Evolutionary conservation across 2,113 vertebrate genomes (phyloP).

Genomic region (Gasterosteus aculeatus): DNA sequence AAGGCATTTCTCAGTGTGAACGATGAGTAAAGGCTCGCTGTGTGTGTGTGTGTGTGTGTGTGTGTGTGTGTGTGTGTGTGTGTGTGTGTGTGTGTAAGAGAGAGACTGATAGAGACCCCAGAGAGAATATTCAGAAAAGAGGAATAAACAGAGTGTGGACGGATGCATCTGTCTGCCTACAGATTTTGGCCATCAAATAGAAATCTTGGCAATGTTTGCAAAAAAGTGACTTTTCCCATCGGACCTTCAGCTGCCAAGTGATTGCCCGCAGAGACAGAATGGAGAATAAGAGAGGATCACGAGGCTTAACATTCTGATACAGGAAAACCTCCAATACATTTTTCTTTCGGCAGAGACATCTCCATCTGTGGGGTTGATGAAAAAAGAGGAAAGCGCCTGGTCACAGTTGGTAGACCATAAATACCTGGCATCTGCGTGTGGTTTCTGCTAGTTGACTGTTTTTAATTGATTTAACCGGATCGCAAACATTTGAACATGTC

Average conservation of each 20-base stretch:
- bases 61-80: constrained; percentile 37
- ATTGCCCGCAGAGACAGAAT: constrained; percentile 53
- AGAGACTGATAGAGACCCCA: constrained; percentile 24
- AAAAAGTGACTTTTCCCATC: constrained; percentile 60
- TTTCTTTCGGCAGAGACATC: constrained; percentile 32
- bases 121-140: constrained; percentile 42
- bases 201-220: constrained; percentile 67
- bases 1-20: constrained; percentile 72
- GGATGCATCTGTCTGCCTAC: constrained; percentile 62
- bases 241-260: constrained; percentile 56
- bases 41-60: constrained; percentile 30
- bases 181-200: constrained; percentile 62
- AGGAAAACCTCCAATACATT: constrained; percentile 35
- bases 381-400: background rate
- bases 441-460: no score
- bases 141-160: constrained; percentile 54
- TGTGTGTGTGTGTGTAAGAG: constrained; percentile 10
- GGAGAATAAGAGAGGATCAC: constrained; percentile 38
- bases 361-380: constrained; percentile 22
- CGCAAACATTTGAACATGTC: no score
- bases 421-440: no score
- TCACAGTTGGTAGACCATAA: no score
- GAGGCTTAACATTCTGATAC: constrained; percentile 40
- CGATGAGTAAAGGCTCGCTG: constrained; percentile 63
- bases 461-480: no score